phyloP scores from a whole-genome alignment of 2,888 invertebrate species.

The Caenorhabditis becei region DNA sequence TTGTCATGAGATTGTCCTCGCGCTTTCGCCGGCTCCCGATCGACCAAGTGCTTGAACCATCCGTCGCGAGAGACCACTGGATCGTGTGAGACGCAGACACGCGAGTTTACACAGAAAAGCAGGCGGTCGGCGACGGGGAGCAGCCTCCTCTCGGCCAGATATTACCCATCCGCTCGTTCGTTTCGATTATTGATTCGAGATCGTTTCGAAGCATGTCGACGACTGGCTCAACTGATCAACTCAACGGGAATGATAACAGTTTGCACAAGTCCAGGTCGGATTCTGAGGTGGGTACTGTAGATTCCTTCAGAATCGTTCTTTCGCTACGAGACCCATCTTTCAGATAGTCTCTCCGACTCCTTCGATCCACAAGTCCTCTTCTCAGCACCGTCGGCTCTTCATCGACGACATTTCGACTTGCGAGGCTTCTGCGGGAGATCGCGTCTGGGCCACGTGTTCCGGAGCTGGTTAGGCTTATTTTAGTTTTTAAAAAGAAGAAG shows the following conservation, averaged over 20 bases:
- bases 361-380: constrained; percentile 17
- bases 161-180: constrained; percentile 28
- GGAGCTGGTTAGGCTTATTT: constrained; percentile 21
- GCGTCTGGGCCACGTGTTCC: constrained; percentile 60
- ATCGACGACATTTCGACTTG: constrained; percentile 61
- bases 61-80: not conserved
- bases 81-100: constrained; percentile 21
- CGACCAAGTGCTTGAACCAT: constrained; percentile 51
- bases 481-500: not conserved
- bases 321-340: not conserved
- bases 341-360: constrained; percentile 25
- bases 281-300: constrained; percentile 29
- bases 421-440: constrained; percentile 61
- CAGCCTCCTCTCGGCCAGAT: constrained; percentile 18
- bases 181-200: constrained; percentile 35
- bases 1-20: constrained; percentile 56
- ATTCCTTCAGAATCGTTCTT: too few species aligned
- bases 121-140: constrained; percentile 31
- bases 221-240: constrained; percentile 7
- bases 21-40: constrained; percentile 23
- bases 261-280: constrained; percentile 50
- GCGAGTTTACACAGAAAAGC: constrained; percentile 45
- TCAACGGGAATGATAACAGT: constrained; percentile 6
- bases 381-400: constrained; percentile 34
- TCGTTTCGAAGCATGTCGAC: constrained; percentile 16